Base-by-base conservation (phyloP, 2,888 invertebrate species). In the Drosophila rellima region DNA sequence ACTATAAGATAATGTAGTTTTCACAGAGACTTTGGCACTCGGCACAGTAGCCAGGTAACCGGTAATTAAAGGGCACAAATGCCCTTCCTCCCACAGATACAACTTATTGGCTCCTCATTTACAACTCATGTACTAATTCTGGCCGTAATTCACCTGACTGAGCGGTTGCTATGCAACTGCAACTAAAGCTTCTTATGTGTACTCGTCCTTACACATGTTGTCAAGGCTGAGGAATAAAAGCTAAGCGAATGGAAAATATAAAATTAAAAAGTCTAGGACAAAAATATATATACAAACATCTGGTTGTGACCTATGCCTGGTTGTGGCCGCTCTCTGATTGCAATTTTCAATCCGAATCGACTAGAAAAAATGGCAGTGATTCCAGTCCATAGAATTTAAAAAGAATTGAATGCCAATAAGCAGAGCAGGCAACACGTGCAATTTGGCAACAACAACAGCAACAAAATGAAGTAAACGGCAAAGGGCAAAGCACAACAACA, bases 331-430 rank as follows among this genome's bases (percentile, higher is more conserved):
- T 33, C 13, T 50, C 45, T 72, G 78, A 84, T 73, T 87, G 78
- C 68, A 74, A 73, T 84, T 82, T 80, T 62, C 64, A 65, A 70
- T 61, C 37, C 15, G 33, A 64, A 45, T 13, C 57, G 47, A 45
- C 50, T 47, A 47, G 23, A 35, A 35, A 35, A 51, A 54, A 62
- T 20, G 37, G 40, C 63, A 50, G 39, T 70, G 87, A 84, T 84
- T 87, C 78, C 56, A 47, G 54, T 70, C 60, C 39, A 67, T 63
- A 69, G 73, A 63, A 80, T 80, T 82, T 80, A 63, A 63, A 71
- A 54, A 57, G 57, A 71, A 78, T 82, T 78, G 75, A 71, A 67
- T 65, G 74, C 74, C 83, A 81, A 82, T 74, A 71, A 70, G 73
- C 48, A 68, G 56, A 63, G 35, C 45, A 40, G 76, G 68, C 74